Conservation (phyloP, 1,140 invertebrate genomes). For the Habropoda laboriosa region DNA sequence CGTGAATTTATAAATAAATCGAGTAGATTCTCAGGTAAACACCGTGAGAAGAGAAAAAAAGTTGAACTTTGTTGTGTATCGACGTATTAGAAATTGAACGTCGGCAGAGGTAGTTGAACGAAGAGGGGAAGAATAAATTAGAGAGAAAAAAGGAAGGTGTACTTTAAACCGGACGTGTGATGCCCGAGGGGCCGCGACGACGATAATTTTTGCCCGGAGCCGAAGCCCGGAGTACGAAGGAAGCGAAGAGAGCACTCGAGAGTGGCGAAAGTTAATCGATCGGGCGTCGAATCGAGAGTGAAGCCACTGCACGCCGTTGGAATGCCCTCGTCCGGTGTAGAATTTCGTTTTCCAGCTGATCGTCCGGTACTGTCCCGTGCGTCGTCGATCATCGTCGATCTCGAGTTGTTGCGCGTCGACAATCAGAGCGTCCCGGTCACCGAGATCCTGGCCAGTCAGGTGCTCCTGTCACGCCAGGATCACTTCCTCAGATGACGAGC, state of each 20-base stretch:
- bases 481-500: conserved; percentile 79
- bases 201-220: conserved; percentile 4
- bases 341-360: conserved; percentile 41
- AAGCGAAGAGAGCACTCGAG: background rate
- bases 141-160: background rate
- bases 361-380: conserved; percentile 37
- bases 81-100: background rate
- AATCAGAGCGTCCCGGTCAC: conserved; percentile 19
- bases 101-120: background rate
- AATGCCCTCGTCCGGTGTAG: conserved; percentile 67
- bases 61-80: too few relatives aligned
- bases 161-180: conserved; percentile 15
- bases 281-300: conserved; percentile 33
- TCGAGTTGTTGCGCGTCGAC: conserved; percentile 22
- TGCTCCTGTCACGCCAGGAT: conserved; percentile 68
- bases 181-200: background rate
- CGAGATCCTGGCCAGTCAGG: conserved; percentile 54
- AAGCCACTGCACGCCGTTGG: conserved; percentile 56
- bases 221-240: too few relatives aligned
- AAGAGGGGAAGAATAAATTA: background rate
- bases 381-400: conserved; percentile 32
- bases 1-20: conserved; percentile 48
- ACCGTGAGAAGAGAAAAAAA: too few relatives aligned
- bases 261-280: conserved; percentile 15
- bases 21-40: too few relatives aligned